These are phyloP conservation scores for Hydroisotoma schaefferi DNA, from an alignment of 2,888 invertebrate genomes.

Conservation along the genomic window DNA sequence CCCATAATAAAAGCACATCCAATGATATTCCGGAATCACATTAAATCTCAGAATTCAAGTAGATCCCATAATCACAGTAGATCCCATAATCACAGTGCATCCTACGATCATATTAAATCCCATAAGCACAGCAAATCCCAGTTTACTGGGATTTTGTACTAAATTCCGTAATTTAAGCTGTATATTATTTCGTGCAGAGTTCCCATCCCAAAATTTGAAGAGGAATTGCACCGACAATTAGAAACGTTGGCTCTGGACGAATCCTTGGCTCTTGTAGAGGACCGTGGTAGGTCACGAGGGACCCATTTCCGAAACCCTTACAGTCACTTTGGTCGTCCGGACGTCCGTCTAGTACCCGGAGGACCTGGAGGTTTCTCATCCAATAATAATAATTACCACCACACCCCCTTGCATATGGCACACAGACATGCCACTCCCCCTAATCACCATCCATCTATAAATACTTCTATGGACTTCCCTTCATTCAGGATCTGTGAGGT, in stretches of 20 bases:
- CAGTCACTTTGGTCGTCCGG: slow-evolving; percentile 50
- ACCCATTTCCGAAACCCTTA: slow-evolving; percentile 49
- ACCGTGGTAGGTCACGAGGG: slow-evolving; percentile 29
- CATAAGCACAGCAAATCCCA: no score
- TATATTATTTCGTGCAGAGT: no score
- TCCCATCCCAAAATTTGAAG: slow-evolving; percentile 44
- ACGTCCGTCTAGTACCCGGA: slow-evolving; percentile 46
- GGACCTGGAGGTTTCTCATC: slow-evolving; percentile 21
- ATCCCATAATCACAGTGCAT: no score
- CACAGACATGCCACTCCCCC: slow-evolving; percentile 36
- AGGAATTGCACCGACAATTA: slow-evolving; percentile 48
- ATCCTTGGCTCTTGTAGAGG: slow-evolving; percentile 49
- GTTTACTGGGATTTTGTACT: no score
- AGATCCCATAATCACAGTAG: no score
- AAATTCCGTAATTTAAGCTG: no score
- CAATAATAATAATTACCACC: slow-evolving; percentile 33
- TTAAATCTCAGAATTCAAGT: no score
- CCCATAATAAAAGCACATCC: no score
- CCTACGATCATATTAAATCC: no score
- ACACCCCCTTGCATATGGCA: slow-evolving; percentile 34
- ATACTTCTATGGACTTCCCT: slow-evolving; percentile 45
- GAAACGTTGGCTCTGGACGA: slow-evolving; percentile 49
- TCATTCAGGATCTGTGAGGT: slow-evolving; percentile 50
- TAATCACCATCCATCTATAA: slow-evolving; percentile 21
- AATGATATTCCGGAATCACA: no score